Evolutionary conservation across 2,888 invertebrate genomes (phyloP).

Genomic region (Drosophila dives): DNA sequence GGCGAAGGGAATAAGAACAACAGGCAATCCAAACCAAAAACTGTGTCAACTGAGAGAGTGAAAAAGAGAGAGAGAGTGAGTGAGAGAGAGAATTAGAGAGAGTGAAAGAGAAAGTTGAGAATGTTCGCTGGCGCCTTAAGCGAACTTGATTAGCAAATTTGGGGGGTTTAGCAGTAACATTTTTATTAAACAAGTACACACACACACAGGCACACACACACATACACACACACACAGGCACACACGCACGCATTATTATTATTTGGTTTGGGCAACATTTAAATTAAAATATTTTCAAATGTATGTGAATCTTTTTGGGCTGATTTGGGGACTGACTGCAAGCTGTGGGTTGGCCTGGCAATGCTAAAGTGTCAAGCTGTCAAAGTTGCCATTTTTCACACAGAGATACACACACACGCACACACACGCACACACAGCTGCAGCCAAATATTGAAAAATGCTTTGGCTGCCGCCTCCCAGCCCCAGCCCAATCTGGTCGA

Average conservation of each 20-base stretch:
- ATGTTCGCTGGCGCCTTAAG: slow-evolving; percentile 1
- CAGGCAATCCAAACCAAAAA: slow-evolving; percentile 30
- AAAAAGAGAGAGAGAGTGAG: not conserved
- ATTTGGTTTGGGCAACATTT: slow-evolving; percentile 40
- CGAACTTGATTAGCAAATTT: not conserved
- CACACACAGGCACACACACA: slow-evolving; percentile 5
- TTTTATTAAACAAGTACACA: slow-evolving; percentile 52
- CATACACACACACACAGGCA: slow-evolving; percentile 1
- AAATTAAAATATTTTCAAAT: slow-evolving; percentile 68
- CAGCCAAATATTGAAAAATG: slow-evolving; percentile 79
- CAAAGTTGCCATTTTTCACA: slow-evolving; percentile 79
- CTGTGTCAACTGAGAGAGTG: slow-evolving; percentile 29
- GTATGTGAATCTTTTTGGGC: slow-evolving; percentile 35
- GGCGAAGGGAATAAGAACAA: slow-evolving; percentile 9
- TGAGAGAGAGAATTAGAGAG: not conserved
- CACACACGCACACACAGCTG: slow-evolving; percentile 24
- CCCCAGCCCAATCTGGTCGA: slow-evolving; percentile 22
- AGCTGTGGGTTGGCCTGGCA: slow-evolving; percentile 32
- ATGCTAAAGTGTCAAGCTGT: slow-evolving; percentile 76
- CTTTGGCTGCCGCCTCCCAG: slow-evolving; percentile 38
- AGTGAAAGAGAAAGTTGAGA: not conserved
- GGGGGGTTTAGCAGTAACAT: slow-evolving; percentile 33
- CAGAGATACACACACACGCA: slow-evolving; percentile 28
- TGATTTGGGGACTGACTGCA: slow-evolving; percentile 16
- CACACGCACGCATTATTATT: slow-evolving; percentile 29